Percentiles rank a stretch among this genome's conserved stretches.
phyloP scores from a whole-genome alignment of 2,888 invertebrate species.

The Torymus texanus region DNA sequence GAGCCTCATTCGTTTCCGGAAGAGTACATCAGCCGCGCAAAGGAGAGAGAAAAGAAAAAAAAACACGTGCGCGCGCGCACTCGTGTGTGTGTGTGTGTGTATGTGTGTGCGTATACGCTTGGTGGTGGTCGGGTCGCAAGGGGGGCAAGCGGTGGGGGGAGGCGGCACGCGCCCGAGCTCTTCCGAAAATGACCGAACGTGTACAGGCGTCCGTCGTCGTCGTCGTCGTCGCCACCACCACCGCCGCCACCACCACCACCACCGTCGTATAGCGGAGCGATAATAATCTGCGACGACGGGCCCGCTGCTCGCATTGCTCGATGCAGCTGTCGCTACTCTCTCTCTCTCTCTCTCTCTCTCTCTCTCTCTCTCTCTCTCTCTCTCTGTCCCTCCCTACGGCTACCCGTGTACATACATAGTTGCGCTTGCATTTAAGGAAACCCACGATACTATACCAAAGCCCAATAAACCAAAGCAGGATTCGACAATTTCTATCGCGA shows the following conservation, averaged over 20 bases:
- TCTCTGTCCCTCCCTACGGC: too few relatives aligned
- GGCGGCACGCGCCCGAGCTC: conserved; percentile 55
- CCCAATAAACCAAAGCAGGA: conserved; percentile 6
- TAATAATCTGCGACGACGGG: conserved; percentile 49
- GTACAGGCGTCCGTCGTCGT: too few relatives aligned
- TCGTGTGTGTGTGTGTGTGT: too few relatives aligned
- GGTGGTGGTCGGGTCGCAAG: conserved; percentile 19
- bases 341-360: too few relatives aligned
- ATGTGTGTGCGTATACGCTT: too few relatives aligned
- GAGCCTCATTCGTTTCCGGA: conserved; percentile 41
- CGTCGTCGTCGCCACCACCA: too few relatives aligned
- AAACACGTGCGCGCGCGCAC: neutral
- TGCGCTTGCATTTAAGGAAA: neutral
- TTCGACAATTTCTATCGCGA: too few relatives aligned
- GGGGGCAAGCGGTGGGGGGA: conserved; percentile 18
- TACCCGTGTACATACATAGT: neutral
- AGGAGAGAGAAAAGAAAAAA: conserved; percentile 30
- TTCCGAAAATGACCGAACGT: conserved; percentile 30
- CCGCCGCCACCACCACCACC: too few relatives aligned
- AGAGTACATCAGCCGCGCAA: neutral
- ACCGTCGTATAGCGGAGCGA: conserved; percentile 18
- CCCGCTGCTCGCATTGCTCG: conserved; percentile 4
- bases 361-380: too few relatives aligned
- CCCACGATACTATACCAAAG: too few relatives aligned
- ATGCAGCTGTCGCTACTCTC: conserved; percentile 15